Evolutionary conservation across 2,113 vertebrate species (phyloP).

Genomic region (Catharus fuscescens): DNA sequence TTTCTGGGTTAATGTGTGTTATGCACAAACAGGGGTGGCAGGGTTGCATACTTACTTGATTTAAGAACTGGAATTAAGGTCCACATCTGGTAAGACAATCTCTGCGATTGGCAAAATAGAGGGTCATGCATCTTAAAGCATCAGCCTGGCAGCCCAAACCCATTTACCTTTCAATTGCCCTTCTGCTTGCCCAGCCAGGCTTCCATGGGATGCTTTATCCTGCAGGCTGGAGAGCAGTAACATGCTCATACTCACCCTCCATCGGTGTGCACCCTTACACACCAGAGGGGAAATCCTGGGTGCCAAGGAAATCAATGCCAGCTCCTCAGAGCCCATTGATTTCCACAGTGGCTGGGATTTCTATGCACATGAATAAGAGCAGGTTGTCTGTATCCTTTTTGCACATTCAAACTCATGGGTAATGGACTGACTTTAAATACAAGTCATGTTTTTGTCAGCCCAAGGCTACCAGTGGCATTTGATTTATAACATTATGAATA

Average conservation of each 20-base stretch:
- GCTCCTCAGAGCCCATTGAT: not conserved
- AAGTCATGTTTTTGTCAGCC: not conserved
- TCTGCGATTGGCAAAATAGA: not conserved
- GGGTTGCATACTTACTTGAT: not conserved
- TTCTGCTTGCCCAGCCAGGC: not conserved
- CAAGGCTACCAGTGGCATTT: not conserved
- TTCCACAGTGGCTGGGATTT: constrained; percentile 10
- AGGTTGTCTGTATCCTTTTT: not conserved
- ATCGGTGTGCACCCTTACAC: fast-evolving
- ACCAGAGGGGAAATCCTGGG: constrained; percentile 13
- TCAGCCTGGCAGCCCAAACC: not conserved
- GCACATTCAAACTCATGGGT: not conserved
- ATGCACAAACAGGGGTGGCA: not conserved
- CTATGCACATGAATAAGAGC: constrained; percentile 55
- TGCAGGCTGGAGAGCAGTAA: not conserved
- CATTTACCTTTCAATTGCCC: not conserved
- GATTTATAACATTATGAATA: not conserved
- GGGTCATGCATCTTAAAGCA: not conserved
- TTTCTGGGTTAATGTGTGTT: not conserved
- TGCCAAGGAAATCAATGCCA: not conserved
- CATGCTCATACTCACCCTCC: not conserved
- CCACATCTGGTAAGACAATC: not conserved
- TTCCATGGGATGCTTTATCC: not conserved
- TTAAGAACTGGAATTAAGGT: not conserved
- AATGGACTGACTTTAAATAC: not conserved